Percentiles rank a stretch among this genome's conserved stretches.
Conservation (phyloP, 2,888 invertebrate genomes). For the Deilephila elpenor region DNA sequence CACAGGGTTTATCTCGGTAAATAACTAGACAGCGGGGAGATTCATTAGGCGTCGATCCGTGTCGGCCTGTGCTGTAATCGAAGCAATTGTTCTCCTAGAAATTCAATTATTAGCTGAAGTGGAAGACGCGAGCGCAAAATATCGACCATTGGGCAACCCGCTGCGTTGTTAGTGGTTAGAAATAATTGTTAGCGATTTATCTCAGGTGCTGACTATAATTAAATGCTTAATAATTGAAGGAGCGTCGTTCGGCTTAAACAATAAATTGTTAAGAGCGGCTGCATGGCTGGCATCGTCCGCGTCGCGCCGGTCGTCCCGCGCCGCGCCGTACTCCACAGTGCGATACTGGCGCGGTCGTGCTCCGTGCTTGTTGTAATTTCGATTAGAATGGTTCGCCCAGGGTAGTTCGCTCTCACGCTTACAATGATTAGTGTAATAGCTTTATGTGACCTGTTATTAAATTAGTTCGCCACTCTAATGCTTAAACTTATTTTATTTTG, state of each 20-base stretch:
- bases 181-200: constrained; percentile 79
- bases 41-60: constrained; percentile 83
- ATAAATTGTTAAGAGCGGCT: constrained; percentile 64
- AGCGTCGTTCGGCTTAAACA: constrained; percentile 60
- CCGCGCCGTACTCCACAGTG: constrained; percentile 43
- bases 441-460: constrained; percentile 66
- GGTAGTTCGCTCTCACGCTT: constrained; percentile 79
- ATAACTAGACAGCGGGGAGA: constrained; percentile 81
- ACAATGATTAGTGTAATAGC: constrained; percentile 69
- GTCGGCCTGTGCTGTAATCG: constrained; percentile 79
- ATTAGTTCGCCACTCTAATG: constrained; percentile 44
- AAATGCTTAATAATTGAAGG: constrained; percentile 80
- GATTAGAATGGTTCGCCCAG: constrained; percentile 66
- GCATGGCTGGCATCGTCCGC: constrained; percentile 22
- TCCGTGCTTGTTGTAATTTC: constrained; percentile 76
- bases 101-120: constrained; percentile 77
- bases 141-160: constrained; percentile 72
- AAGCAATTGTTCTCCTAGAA: constrained; percentile 82
- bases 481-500: constrained; percentile 23
- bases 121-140: constrained; percentile 66
- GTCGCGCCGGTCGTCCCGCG: constrained; percentile 39
- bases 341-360: constrained; percentile 71
- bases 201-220: constrained; percentile 72
- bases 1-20: constrained; percentile 81
- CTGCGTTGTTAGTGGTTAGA: constrained; percentile 73